Evolutionary conservation across 1,140 invertebrate species (phyloP), one percentile per base, ranked within the genome.

Genomic region (Drosophila serrata): DNA sequence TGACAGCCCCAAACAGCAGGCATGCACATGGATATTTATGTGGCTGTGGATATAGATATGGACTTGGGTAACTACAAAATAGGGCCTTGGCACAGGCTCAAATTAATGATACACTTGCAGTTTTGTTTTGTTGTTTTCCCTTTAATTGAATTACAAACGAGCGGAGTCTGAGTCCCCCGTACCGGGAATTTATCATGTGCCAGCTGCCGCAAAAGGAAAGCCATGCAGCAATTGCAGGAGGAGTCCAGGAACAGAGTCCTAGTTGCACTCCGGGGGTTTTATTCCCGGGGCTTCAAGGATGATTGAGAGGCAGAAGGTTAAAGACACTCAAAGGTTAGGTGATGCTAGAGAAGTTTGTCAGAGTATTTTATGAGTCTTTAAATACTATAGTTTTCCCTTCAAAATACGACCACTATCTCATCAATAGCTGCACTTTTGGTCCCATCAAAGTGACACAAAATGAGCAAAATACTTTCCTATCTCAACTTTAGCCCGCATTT

Each of bases 31-130:
- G 69, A 77, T 61, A 75, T 39, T 62, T 58, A 65, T 63, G 42
- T 55, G 24, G 24, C 2, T 24, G 46, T 70, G 48, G 40, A 48
- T 39, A 15, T 43, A 24, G 12, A 33, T 33, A 40, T 81, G 57
- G 35, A 57, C 58, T 55, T 40, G 40, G 49, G 42, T 12, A 45
- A 35, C 53, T 59, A 56, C 40, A 19, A 11, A 17, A 12, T 9
- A 42, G 64, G 78, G 69, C 69, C 79, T 73, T 82, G 77, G 61
- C 45, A 65, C 59, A 42, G 68, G 51, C 68, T 81, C 69, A 87
- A 86, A 87, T 81, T 82, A 86, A 86, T 86, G 84, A 87, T 70
- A 88, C 84, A 90, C 77, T 88, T 88, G 84, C 84, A 90, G 68
- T 72, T 72, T 58, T 72, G 65, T 49, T 72, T 72, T 72, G 42